These are phyloP conservation scores for Tetragonula clypearis DNA, from an alignment of 1,140 invertebrate species.

Conservation along the genomic window DNA sequence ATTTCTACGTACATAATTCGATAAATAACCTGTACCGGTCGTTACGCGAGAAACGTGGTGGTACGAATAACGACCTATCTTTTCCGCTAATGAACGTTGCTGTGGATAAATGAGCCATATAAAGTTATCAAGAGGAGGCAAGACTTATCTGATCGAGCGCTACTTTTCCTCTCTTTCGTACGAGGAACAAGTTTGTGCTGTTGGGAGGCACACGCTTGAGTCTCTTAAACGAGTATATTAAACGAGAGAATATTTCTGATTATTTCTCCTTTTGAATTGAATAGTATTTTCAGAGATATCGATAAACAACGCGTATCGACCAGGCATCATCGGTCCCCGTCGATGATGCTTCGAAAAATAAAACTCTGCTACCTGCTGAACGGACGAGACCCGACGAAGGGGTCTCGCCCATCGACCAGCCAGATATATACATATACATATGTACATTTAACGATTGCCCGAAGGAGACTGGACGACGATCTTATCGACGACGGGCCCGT, in stretches of 20 bases:
- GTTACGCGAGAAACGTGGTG: conserved; percentile 13
- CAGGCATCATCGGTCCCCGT: background rate
- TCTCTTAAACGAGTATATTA: too few relatives aligned
- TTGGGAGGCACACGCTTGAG: too few relatives aligned
- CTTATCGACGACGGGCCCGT: conserved; percentile 62
- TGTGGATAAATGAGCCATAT: background rate
- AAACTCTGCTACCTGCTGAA: conserved; percentile 59
- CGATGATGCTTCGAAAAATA: conserved; percentile 15
- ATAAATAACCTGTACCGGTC: conserved; percentile 3
- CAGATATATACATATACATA: conserved; percentile 49
- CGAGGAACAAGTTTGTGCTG: background rate
- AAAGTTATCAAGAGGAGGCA: background rate
- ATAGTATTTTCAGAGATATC: background rate
- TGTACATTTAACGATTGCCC: conserved; percentile 54
- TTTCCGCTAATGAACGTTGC: conserved; percentile 19
- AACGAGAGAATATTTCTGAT: too few relatives aligned
- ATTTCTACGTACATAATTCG: background rate
- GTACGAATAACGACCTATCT: conserved; percentile 20
- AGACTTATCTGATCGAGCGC: background rate
- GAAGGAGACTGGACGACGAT: conserved; percentile 55
- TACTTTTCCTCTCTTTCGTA: background rate
- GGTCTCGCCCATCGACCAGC: background rate
- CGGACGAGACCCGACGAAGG: conserved; percentile 23
- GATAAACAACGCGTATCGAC: background rate
- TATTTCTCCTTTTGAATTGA: background rate